Base-by-base conservation (phyloP, 1,140 invertebrate species). In the Arctopsyche grandis region DNA sequence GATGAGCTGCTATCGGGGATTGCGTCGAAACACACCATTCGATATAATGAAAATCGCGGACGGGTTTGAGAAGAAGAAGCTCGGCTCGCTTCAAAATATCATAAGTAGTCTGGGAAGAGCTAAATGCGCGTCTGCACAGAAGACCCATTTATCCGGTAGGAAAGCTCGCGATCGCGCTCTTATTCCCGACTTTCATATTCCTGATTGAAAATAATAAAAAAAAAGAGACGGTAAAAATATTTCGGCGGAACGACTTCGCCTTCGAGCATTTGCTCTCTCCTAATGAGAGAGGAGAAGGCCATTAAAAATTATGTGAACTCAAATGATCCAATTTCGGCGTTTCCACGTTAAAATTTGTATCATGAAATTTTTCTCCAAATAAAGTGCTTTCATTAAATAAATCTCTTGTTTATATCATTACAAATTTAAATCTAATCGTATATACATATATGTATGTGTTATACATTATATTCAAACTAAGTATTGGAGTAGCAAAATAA, bases 1-100 rank as follows among this genome's bases (percentile, higher is more conserved):
- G 80, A 78, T 78, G 69, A 78, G 70, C 76, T 24, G 29, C 69
- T 78, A 80, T 80, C 75, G 46, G 69, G 63, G 38, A 77, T 77
- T 73, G 79, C 71, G 69, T 44, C 79, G 48, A 73, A 77, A 63
- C 48, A 75, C 22, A 44, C 75, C 48, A 77, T 77, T 48, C 69
- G 75, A 74, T 77, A 74, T 80, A 77, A 80, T 77, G 79, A 80
- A 74, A 77, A 56, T 63, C 24, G 63, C 38, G 26, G 21, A 9
- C 10, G 77, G 12, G 9, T 26, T 19, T 4, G 48, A 16, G 48
- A 52, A 52, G 12, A 52, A 52, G 48, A 22, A 66, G 60, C 16
- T 26, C 21, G 21, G 60, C 19, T 5, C 19, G 21, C 60, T 66
- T 66, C 60, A 26, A 66, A 26, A 66, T 66, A 66, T 66, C 60